Evolutionary conservation across 2,888 invertebrate genomes (phyloP).

Genomic region (Drosophila diplacantha): DNA sequence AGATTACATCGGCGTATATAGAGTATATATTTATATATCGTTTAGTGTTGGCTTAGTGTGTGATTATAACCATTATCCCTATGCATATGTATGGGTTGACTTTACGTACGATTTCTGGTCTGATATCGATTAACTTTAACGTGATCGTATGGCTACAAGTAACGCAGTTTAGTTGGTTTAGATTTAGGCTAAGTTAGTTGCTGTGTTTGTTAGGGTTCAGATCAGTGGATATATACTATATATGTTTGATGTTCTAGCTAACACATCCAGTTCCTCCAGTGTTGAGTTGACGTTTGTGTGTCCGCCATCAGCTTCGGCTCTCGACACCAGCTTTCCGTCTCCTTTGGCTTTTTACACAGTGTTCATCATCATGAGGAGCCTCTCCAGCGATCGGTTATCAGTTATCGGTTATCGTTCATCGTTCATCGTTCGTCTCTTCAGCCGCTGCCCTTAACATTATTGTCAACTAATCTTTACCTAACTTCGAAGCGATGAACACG

Average conservation of each 20-base stretch:
- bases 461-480: slow-evolving; percentile 65
- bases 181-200: slow-evolving; percentile 9
- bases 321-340: slow-evolving; percentile 1
- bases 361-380: slow-evolving; percentile 8
- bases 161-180: slow-evolving; percentile 19
- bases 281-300: slow-evolving; percentile 10
- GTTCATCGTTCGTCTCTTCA: not conserved
- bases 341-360: slow-evolving; percentile 28
- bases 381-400: slow-evolving; percentile 4
- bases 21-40: slow-evolving; percentile 27
- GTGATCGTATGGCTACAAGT: slow-evolving; percentile 25
- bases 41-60: slow-evolving; percentile 16
- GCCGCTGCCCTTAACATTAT: slow-evolving; percentile 50
- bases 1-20: slow-evolving; percentile 45
- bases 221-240: slow-evolving; percentile 3
- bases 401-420: slow-evolving; percentile 1
- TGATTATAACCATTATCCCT: slow-evolving; percentile 56
- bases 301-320: slow-evolving; percentile 6
- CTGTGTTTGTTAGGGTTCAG: not conserved
- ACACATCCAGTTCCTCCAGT: slow-evolving; percentile 1
- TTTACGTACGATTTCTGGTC: slow-evolving; percentile 41
- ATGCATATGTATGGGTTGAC: slow-evolving; percentile 65
- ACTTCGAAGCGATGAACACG: slow-evolving; percentile 34
- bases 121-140: slow-evolving; percentile 36
- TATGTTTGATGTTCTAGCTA: slow-evolving; percentile 1